Conservation (phyloP, 2,797 vertebrate species). For the Neomorphus geoffroyi region DNA sequence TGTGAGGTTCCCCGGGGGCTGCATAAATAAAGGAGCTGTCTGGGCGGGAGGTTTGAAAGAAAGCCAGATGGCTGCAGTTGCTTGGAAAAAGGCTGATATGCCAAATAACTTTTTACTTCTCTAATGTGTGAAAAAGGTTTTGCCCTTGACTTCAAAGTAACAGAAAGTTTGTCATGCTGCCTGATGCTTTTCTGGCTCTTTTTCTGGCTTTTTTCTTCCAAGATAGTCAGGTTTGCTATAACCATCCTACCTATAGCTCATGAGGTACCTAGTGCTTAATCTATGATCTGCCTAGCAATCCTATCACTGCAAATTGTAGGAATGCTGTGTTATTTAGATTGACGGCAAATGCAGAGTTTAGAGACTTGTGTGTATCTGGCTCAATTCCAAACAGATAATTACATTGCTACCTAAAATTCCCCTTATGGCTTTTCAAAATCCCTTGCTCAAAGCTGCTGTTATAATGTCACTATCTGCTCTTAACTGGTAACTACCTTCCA, state of each 20-base stretch:
- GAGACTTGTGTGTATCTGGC: not conserved
- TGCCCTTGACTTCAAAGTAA: not conserved
- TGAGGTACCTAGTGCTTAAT: not conserved
- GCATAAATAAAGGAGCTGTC: not conserved
- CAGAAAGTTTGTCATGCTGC: not conserved
- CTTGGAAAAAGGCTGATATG: not conserved
- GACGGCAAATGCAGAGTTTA: not conserved
- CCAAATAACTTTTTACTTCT: slow-evolving; percentile 24
- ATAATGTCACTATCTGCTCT: not conserved
- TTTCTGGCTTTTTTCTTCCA: not conserved
- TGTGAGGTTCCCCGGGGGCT: slow-evolving; percentile 12
- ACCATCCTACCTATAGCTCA: not conserved
- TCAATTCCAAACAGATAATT: slow-evolving; percentile 31
- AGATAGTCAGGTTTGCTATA: not conserved
- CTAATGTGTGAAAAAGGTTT: slow-evolving; percentile 6
- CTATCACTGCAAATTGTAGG: not conserved
- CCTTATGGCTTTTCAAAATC: not conserved
- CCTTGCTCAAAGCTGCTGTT: not conserved
- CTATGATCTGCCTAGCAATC: not conserved
- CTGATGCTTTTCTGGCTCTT: not conserved
- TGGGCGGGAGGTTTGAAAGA: not conserved
- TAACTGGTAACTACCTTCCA: not conserved
- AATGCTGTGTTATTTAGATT: not conserved
- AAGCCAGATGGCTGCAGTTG: slow-evolving; percentile 37
- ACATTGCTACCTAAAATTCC: slow-evolving; percentile 11